Evolutionary conservation across 2,797 vertebrate species (phyloP).

Genomic region (Ptychadena robeensis): DNA sequence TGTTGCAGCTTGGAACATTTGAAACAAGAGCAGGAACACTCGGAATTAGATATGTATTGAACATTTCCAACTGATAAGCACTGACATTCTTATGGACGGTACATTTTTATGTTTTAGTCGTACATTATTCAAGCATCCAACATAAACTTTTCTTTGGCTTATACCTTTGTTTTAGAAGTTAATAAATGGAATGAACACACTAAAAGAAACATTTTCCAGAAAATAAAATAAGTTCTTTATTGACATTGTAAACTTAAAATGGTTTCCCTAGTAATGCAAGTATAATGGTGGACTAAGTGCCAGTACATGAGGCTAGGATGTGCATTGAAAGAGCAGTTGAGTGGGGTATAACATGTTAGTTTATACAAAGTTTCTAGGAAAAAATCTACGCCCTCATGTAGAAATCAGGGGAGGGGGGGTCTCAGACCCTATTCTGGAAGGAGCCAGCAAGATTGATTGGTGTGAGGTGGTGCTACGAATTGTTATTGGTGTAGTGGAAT

Average conservation of each 20-base stretch:
- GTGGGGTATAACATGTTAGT: not conserved
- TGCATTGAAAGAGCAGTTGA: not conserved
- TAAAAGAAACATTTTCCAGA: constrained; percentile 26
- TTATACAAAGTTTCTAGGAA: no score
- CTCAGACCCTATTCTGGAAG: no score
- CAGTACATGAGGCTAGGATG: not conserved
- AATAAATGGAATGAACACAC: constrained; percentile 36
- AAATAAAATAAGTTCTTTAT: constrained; percentile 11
- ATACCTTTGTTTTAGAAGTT: constrained; percentile 33
- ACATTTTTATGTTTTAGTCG: constrained; percentile 36
- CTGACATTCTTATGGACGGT: constrained; percentile 38
- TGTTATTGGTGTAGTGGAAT: no score
- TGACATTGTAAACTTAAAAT: not conserved
- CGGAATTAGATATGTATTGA: constrained; percentile 30
- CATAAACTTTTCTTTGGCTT: constrained; percentile 52
- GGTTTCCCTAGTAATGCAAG: not conserved
- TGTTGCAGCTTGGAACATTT: constrained; percentile 21
- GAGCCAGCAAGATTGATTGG: no score
- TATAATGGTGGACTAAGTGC: not conserved
- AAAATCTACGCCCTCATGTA: no score
- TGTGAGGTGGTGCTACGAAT: no score
- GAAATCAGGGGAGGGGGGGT: no score
- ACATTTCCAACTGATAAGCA: constrained; percentile 40
- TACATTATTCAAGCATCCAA: constrained; percentile 43
- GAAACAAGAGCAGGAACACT: constrained; percentile 26